Conservation (phyloP, 2,797 vertebrate genomes). For the Antrozous pallidus region DNA sequence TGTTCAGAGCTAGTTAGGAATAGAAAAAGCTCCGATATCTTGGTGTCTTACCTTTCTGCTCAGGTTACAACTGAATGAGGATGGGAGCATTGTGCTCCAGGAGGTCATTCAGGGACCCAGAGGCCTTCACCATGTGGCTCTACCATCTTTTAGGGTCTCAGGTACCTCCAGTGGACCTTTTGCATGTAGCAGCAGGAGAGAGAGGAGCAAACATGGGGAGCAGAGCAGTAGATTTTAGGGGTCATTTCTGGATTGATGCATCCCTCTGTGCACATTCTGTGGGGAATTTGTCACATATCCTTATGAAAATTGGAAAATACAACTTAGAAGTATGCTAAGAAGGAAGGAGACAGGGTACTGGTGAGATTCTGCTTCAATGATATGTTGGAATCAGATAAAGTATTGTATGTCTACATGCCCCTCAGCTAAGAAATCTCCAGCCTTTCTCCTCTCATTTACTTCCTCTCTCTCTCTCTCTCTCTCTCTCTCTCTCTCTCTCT, state of each 20-base stretch:
- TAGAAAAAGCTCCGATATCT: not conserved
- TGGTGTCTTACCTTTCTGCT: not conserved
- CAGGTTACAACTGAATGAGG: not conserved
- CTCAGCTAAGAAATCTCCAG: not conserved
- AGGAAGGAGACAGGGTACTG: not conserved
- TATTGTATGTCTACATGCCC: not conserved
- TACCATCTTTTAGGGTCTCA: not conserved
- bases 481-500: too few species aligned
- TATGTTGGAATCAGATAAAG: not conserved
- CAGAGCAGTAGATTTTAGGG: not conserved
- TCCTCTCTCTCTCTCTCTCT: not conserved
- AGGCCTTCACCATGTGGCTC: accelerated
- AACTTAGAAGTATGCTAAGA: not conserved
- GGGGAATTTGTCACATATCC: not conserved
- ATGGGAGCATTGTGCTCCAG: not conserved
- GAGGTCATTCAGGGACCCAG: not conserved
- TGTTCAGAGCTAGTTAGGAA: not conserved
- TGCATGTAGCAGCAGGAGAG: not conserved
- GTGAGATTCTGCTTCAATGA: not conserved
- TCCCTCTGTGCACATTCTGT: not conserved
- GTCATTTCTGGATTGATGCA: not conserved
- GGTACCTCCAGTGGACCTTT: not conserved
- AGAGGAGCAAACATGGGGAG: not conserved
- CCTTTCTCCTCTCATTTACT: not conserved
- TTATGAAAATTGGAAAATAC: not conserved